Conservation (phyloP, 2,113 vertebrate genomes). For the Rhodinocichla rosea region DNA sequence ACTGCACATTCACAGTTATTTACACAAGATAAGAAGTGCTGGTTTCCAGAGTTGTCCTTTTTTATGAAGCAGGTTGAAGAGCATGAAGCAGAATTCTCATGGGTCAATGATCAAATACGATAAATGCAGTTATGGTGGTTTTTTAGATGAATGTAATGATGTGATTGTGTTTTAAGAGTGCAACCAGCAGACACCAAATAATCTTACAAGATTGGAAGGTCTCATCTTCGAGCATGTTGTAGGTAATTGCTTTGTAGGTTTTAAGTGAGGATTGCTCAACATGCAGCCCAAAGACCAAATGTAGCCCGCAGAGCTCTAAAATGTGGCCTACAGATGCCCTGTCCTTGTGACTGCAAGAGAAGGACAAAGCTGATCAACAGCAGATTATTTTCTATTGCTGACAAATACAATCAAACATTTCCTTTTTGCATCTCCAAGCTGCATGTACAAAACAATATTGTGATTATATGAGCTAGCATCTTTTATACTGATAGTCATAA, state of each 20-base stretch:
- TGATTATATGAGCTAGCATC: neutral
- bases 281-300: slow-evolving; percentile 59
- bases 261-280: slow-evolving; percentile 69
- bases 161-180: slow-evolving; percentile 43
- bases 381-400: slow-evolving; percentile 19
- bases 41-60: slow-evolving; percentile 14
- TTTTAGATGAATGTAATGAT: slow-evolving; percentile 51
- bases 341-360: slow-evolving; percentile 61
- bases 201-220: slow-evolving; percentile 62
- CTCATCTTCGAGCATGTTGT: slow-evolving; percentile 54
- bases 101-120: slow-evolving; percentile 62
- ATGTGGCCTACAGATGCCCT: slow-evolving; percentile 47
- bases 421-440: neutral
- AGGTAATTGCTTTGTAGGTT: slow-evolving; percentile 68
- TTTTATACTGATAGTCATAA: neutral
- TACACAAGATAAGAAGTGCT: slow-evolving; percentile 33
- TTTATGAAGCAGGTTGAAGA: slow-evolving; percentile 20
- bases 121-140: slow-evolving; percentile 48
- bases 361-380: slow-evolving; percentile 59
- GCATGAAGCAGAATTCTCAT: slow-evolving; percentile 35
- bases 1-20: slow-evolving; percentile 22
- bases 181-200: slow-evolving; percentile 58
- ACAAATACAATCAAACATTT: slow-evolving; percentile 7
- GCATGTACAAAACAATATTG: neutral
- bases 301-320: slow-evolving; percentile 67